Percentiles rank a stretch among this genome's conserved stretches.
Evolutionary conservation across 64 coral and sea anemone species (phyloP).

Genomic region (Actinia tenebrosa): DNA sequence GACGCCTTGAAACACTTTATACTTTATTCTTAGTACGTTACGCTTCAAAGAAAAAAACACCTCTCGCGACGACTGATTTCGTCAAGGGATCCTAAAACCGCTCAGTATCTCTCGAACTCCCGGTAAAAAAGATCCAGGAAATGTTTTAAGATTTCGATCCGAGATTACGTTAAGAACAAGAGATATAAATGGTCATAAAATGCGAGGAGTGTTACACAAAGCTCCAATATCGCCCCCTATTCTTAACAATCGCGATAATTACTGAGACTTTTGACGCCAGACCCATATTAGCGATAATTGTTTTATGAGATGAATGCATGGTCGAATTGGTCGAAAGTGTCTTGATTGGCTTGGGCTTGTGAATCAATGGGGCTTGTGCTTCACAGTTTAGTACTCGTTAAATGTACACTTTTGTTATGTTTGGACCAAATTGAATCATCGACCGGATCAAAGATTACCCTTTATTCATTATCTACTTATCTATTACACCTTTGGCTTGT

Average conservation of each 20-base stretch:
- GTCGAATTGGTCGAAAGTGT: not conserved
- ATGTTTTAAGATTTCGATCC: not conserved
- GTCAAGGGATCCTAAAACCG: not conserved
- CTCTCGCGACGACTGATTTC: not conserved
- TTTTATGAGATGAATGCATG: not conserved
- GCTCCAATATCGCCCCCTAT: not conserved
- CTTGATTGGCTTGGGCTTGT: not conserved
- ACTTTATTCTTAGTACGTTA: not conserved
- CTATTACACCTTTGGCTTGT: not conserved
- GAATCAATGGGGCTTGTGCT: not conserved
- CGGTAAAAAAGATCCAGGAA: not conserved
- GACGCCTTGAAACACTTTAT: not conserved
- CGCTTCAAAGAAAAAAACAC: not conserved
- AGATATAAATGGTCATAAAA: not conserved
- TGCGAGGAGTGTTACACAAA: not conserved
- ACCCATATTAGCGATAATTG: not conserved
- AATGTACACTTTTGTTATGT: not conserved
- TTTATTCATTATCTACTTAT: not conserved
- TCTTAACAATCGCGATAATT: not conserved
- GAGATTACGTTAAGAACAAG: not conserved
- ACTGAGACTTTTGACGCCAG: constrained; percentile 4
- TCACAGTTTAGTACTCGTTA: not conserved
- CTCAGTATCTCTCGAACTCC: not conserved
- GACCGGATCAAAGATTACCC: not conserved
- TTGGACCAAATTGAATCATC: not conserved